Evolutionary conservation across 2,113 vertebrate species (phyloP).

Genomic region (Blennius ocellaris): DNA sequence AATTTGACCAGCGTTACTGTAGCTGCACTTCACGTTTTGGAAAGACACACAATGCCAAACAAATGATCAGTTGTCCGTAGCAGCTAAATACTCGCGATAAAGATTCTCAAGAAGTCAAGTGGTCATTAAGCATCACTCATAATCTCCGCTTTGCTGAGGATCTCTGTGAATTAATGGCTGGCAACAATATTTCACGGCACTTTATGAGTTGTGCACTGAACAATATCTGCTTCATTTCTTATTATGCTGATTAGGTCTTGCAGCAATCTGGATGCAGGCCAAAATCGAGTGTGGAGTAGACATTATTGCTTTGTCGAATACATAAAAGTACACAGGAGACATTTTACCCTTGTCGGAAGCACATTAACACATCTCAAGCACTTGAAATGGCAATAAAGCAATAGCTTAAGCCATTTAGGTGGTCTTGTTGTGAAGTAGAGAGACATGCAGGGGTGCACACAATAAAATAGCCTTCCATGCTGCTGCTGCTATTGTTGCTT

Average conservation of each 20-base stretch:
- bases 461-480: conserved; percentile 17
- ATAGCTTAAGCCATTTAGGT: conserved; percentile 55
- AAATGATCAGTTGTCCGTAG: conserved; percentile 7
- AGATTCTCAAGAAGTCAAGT: not conserved
- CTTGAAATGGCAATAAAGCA: conserved; percentile 36
- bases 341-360: conserved; percentile 49
- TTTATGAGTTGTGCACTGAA: conserved; percentile 41
- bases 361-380: conserved; percentile 44
- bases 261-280: conserved; percentile 58
- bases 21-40: conserved; percentile 20
- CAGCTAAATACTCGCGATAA: not conserved
- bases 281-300: conserved; percentile 39
- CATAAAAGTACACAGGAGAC: conserved; percentile 62
- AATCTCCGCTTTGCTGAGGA: conserved; percentile 13
- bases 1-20: not conserved
- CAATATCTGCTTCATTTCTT: conserved; percentile 49
- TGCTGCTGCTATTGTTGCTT: not conserved
- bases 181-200: conserved; percentile 11
- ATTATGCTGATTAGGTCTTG: conserved; percentile 53
- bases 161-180: conserved; percentile 27
- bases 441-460: conserved; percentile 39
- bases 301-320: conserved; percentile 44
- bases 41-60: conserved; percentile 19
- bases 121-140: not conserved
- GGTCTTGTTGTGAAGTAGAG: conserved; percentile 39